Conservation (phyloP, 2,113 vertebrate genomes). For the Leptodactylus fuscus region DNA sequence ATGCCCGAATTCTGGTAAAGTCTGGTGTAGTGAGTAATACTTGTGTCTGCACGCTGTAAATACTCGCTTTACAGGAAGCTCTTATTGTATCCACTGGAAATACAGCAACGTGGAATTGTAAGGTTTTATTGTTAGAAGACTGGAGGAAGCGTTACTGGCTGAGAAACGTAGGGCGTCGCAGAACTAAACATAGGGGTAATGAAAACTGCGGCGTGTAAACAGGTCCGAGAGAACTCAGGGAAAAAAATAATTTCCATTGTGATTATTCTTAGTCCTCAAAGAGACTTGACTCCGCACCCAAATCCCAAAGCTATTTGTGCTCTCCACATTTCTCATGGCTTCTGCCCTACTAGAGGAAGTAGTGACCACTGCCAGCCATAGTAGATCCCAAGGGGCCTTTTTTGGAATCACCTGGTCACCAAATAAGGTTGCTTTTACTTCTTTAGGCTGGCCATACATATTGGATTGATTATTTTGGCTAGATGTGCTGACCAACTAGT, state of each 20-base stretch:
- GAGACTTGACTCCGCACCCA: no score
- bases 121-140: background rate
- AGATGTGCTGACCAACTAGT: no score
- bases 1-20: background rate
- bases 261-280: background rate
- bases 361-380: no score
- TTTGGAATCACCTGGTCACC: no score
- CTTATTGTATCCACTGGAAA: conserved; percentile 3
- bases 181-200: background rate
- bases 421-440: no score
- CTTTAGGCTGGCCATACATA: no score
- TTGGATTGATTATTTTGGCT: no score
- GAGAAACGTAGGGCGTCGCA: background rate
- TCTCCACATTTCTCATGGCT: no score
- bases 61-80: background rate
- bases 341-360: no score
- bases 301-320: no score
- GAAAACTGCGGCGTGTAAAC: background rate
- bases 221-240: background rate
- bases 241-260: background rate
- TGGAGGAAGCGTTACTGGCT: background rate
- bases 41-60: conserved; percentile 1
- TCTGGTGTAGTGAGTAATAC: background rate
- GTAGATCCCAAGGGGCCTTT: no score
- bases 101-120: background rate